Base-by-base conservation (phyloP, 2,113 vertebrate genomes). In the Tachysurus vachellii region DNA sequence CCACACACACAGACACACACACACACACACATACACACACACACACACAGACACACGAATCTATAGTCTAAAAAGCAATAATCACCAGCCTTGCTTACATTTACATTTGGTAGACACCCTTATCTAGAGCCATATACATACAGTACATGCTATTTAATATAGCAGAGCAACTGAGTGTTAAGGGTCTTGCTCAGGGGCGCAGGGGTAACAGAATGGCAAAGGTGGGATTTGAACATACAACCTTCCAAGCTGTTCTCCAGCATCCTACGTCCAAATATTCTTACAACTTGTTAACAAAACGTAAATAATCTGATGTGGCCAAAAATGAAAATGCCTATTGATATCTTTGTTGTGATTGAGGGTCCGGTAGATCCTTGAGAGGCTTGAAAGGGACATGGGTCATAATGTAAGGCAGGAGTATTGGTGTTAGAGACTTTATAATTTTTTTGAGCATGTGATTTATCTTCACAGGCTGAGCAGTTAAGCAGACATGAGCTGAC, bases 401-500 rank as follows among this genome's bases (percentile, higher is more conserved):
- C 2, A n/a, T 36, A 36, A 21, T 59, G 1, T 59, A 59, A 80
- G 56, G 10, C 56, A 80, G 21, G 57, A 80, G 28, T 1, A 57
- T 42, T 59, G 11, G 79, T 23, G 16, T 80, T 59, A 21, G 53
- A 79, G 28, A 80, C 28, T 42, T 80, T 36, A 80, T 36, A 0
- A 17, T 73, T 44, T 80, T 80, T 12, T 68, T 47, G n/a, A 83
- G 73, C 68, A 71, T 44, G 57, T 73, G 4, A 62, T 19, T 76
- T 56, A 59, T 89, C 75, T 73, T 89, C 80, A 56, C 80, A 93
- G 91, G 50, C 77, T 12, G 91, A 91, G 44, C 84, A 91, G 59
- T 88, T 79, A 54, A 88, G 89, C 87, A 86, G 90, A 42, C 89
- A 85, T 81, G 90, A 90, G 68, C 80, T 91, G 61, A 91, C 80